Evolutionary conservation across 1,140 invertebrate species (phyloP).

Genomic region (Leptinotarsa texana): DNA sequence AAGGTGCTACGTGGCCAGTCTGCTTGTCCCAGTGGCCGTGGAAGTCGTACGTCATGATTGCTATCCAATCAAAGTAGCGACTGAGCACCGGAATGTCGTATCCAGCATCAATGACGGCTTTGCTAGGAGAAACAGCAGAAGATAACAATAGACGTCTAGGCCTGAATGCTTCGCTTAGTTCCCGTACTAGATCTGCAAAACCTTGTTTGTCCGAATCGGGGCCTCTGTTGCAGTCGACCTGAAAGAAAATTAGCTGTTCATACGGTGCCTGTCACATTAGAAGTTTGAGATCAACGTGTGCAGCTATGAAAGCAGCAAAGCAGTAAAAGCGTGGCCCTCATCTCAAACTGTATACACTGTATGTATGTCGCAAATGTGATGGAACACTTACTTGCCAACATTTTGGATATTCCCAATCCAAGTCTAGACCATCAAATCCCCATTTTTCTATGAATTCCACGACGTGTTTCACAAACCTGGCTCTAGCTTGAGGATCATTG

Average conservation of each 20-base stretch:
- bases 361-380: no score
- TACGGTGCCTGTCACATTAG: no score
- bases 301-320: no score
- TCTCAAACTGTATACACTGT: no score
- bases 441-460: slow-evolving; percentile 67
- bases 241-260: slow-evolving; percentile 8
- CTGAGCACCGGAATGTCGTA: slow-evolving; percentile 75
- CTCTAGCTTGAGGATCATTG: slow-evolving; percentile 60
- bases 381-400: slow-evolving; percentile 64
- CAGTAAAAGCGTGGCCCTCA: no score
- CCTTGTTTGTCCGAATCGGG: slow-evolving; percentile 59
- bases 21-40: slow-evolving; percentile 89
- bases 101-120: slow-evolving; percentile 77
- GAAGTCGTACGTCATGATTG: slow-evolving; percentile 88
- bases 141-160: slow-evolving; percentile 74
- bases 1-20: slow-evolving; percentile 83
- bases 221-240: slow-evolving; percentile 40
- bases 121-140: slow-evolving; percentile 83
- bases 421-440: slow-evolving; percentile 70
- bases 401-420: slow-evolving; percentile 76
- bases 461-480: slow-evolving; percentile 63
- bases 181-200: slow-evolving; percentile 72
- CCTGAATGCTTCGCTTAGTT: slow-evolving; percentile 72
- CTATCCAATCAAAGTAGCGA: slow-evolving; percentile 83
- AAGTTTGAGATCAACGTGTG: no score